Base-by-base conservation (phyloP, 2,888 invertebrate genomes). In the Stenodera caucasica region DNA sequence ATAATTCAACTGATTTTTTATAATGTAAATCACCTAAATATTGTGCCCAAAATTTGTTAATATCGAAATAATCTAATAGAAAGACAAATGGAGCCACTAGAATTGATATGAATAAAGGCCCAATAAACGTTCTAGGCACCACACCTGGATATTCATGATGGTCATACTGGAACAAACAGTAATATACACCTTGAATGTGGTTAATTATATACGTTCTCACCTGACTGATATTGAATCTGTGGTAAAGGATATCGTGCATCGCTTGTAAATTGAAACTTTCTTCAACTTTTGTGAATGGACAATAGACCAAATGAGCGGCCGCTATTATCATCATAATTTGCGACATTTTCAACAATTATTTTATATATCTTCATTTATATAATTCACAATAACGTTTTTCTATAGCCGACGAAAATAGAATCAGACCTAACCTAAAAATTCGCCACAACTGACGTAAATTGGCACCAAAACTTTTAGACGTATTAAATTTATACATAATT, bases 251-350 rank as follows among this genome's bases (percentile, higher is more conserved):
- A 82, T 99, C 99, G 82, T 99, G 99, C 80, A 92, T 91, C 21
- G 99, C 98, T 83, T 99, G 99, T 60, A 98, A 84, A 83, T 98
- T 98, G 80, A 99, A 99, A 82, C 98, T 98, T 83, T 99, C 99
- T 82, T 99, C 99, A 54, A 99, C 99, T 89, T 99, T 98, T 4
- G 97, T 98, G 79, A 91, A 98, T 55, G 98, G 98, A 76, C 96
- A 96, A 72, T 92, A 85, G 65, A 94, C 79, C 60, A 97, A 82
- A 80, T 95, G 93, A 71, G 90, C 86, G 70, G 88, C 85, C 62
- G 92, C 90, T 71, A 91, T 84, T 69, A 91, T 81, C 78, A 90
- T 86, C 72, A 92, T 81, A 78, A 92, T 82, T 75, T 89, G 85
- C 78, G 89, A 89, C 91, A 92, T 91, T 72, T 77, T 79, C 45